Conservation (phyloP, 2,797 vertebrate species). For the Siniperca scherzeri region DNA sequence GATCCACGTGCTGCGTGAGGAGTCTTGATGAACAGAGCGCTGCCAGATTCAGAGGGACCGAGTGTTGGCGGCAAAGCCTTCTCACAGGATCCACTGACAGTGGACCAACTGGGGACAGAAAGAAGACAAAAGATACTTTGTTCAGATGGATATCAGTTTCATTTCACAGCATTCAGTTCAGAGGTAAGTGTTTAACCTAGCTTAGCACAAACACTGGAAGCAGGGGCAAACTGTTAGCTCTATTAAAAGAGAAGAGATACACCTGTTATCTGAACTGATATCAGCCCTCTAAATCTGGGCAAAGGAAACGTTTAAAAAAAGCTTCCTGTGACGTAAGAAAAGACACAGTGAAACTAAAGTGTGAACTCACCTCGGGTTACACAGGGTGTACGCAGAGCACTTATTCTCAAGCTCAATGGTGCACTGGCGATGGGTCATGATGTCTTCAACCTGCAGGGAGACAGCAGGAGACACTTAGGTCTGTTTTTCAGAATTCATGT, state of each 20-base stretch:
- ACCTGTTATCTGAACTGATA: no score
- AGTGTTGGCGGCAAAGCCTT: neutral
- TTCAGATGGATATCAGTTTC: no score
- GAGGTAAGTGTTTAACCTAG: no score
- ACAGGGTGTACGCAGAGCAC: neutral
- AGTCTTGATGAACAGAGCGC: conserved; percentile 9
- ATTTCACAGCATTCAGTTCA: no score
- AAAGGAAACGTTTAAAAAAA: no score
- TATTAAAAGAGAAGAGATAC: no score
- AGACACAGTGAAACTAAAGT: neutral
- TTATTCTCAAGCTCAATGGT: neutral
- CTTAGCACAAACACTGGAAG: no score
- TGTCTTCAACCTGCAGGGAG: neutral
- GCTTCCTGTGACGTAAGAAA: neutral
- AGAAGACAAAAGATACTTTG: neutral
- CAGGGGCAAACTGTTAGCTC: no score
- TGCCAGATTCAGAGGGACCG: neutral
- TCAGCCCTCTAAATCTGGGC: neutral
- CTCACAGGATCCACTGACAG: conserved; percentile 20
- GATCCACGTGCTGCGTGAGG: neutral
- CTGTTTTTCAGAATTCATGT: no score
- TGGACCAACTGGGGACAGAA: neutral
- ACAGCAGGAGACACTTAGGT: no score
- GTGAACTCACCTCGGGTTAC: neutral
- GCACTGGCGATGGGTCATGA: neutral